Base-by-base conservation (phyloP, 2,113 vertebrate species). In the Eolophus roseicapilla region DNA sequence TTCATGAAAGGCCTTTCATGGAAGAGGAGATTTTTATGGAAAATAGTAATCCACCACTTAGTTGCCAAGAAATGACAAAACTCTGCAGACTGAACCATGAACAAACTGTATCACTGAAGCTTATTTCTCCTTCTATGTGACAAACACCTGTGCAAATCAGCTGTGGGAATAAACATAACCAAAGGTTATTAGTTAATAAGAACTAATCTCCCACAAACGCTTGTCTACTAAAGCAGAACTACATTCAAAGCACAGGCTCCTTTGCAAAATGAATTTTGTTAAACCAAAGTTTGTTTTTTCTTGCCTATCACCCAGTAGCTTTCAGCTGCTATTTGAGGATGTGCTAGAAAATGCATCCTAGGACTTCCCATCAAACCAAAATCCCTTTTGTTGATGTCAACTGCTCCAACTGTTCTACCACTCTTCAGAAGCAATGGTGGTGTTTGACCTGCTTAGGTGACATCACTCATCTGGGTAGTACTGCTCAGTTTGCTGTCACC, bases 151-250 rank as follows among this genome's bases (percentile, higher is more conserved):
- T 94, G 77, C 76, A 90, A 92, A 88, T 92, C 89, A 95, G 79
- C 87, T 84, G 59, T 55, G 83, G 88, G 78, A 94, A 41, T 93
- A 97, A 97, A 95, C 73, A 96, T 88, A 89, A 97, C 94, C 95
- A 95, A 94, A 92, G 73, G 69, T 93, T 97, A 96, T 96, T 96
- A 96, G 78, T 92, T 95, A 97, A 92, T 95, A 96, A 88, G 73
- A 71, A 95, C 79, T 96, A 94, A 97, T 97, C 91, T 95, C 86
- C 64, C 64, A 95, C 52, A 85, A 88, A 95, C 79, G 79, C 73
- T 86, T 74, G n/a, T 71, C 47, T 71, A 44, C 75, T 74, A 60
- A 93, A 88, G 88, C 68, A 92, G 52, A 41, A 21, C 55, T 15
- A 83, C 69, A 70, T 92, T 93, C 59, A 62, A 93, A 95, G 90